Evolutionary conservation across 2,797 vertebrate genomes (phyloP), one percentile per base, ranked within the genome.

Genomic region (Fistularia commersonii): DNA sequence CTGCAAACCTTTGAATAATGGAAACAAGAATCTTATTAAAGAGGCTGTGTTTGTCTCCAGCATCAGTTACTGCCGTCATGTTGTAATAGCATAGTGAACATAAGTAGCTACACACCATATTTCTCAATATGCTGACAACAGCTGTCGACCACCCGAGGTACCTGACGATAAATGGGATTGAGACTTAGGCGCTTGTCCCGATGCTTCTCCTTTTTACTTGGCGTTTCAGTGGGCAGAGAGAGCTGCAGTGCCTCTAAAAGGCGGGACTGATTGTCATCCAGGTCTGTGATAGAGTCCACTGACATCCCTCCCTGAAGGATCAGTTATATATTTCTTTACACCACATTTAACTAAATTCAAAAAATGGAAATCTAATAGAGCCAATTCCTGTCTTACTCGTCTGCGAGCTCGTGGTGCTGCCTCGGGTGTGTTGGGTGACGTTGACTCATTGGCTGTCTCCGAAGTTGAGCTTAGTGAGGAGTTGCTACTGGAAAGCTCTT

Each of bases 81-180:
- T 23, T 8, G n/a, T 9, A 11, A 38, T 23, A 49, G 3, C 37
- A 37, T 6, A 2, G 6, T 37, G 8, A 12, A 4, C 11, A 12
- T 8, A 11, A 43, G 12, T 1, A 5, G 42, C 5, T 6, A 69
- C 89, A 90, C 84, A 96, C 95, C 95, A 34, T 95, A 88, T 84
- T 97, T 96, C 85, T 97, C 95, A 69, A 97, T 90, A 87, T 97
- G 93, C 73, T 93, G 93, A 77, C 95, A 97, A 87, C 95, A 97
- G 77, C 93, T 95, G 85, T 97, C 94, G 51, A 98, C 91, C 74
- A 96, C 89, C 14, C 95, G 92, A 1, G 95, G 95, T 80, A 98
- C 94, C 88, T 96, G 95, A 6, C 93, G 90, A 87, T 95, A 97
- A 82, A 97, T 98, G 55, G 95, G 95, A 53, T 98, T 98, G 67